Evolutionary conservation across 2,888 invertebrate species (phyloP).

Genomic region (Nephrotoma flavescens): DNA sequence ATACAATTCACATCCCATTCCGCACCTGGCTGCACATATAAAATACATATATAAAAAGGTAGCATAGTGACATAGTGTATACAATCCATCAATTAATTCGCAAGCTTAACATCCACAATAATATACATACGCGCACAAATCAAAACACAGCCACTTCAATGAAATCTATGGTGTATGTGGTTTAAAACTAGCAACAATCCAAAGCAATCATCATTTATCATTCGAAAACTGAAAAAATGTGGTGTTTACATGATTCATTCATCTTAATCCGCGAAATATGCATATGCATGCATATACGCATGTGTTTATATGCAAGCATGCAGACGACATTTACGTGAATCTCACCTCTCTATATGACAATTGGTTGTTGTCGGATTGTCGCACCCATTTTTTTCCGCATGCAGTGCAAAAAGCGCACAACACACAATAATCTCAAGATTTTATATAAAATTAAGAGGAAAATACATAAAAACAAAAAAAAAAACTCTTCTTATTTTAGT

Average conservation of each 20-base stretch:
- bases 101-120: background rate
- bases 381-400: slow-evolving; percentile 1
- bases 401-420: background rate
- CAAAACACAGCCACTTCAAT: background rate
- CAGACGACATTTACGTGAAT: background rate
- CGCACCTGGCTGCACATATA: background rate
- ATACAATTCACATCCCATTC: background rate
- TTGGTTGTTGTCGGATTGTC: background rate
- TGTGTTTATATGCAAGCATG: background rate
- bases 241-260: background rate
- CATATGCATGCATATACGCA: background rate
- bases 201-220: background rate
- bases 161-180: background rate
- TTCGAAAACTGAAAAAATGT: background rate
- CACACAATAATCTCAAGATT: background rate
- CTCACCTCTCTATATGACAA: background rate
- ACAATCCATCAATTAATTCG: background rate
- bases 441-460: background rate
- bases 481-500: background rate
- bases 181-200: background rate
- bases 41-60: background rate
- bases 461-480: background rate
- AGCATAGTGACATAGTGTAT: background rate
- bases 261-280: background rate
- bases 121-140: background rate